Evolutionary conservation across 2,888 invertebrate genomes (phyloP).

Genomic region (Linnaemya tessellans): DNA sequence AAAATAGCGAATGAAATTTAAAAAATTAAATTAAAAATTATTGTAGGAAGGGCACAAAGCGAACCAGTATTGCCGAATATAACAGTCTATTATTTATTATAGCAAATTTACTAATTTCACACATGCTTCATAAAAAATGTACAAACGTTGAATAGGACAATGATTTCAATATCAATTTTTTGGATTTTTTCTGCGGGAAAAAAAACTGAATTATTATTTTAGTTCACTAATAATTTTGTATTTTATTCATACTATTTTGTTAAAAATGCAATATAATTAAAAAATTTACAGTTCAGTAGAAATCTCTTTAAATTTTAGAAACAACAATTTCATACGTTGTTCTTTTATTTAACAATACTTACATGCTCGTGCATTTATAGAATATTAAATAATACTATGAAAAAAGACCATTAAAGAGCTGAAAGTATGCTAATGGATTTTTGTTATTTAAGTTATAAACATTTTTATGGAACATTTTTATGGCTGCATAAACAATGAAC

Average conservation of each 20-base stretch:
- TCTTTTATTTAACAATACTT: background rate
- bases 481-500: slow-evolving; percentile 44
- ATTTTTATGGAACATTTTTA: slow-evolving; percentile 40
- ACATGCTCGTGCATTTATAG: background rate
- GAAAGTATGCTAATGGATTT: slow-evolving; percentile 45
- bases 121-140: background rate
- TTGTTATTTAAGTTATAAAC: slow-evolving; percentile 31
- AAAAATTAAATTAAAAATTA: too few species aligned
- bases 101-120: background rate
- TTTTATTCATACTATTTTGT: background rate
- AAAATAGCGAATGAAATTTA: too few species aligned
- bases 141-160: slow-evolving; percentile 14
- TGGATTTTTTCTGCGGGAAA: background rate
- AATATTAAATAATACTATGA: background rate
- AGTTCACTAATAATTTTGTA: background rate
- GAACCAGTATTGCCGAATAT: too few species aligned
- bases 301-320: slow-evolving; percentile 10
- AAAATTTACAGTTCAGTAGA: slow-evolving; percentile 21
- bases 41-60: too few species aligned
- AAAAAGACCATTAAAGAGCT: slow-evolving; percentile 15
- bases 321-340: background rate
- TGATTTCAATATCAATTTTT: slow-evolving; percentile 24
- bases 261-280: slow-evolving; percentile 11
- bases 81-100: too few species aligned
- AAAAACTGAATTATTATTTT: slow-evolving; percentile 1